A percentile compares a stretch with the other conserved stretches of the same genome.
Evolutionary conservation across 2,797 vertebrate genomes (phyloP).

Genomic region (Catharus ustulatus): DNA sequence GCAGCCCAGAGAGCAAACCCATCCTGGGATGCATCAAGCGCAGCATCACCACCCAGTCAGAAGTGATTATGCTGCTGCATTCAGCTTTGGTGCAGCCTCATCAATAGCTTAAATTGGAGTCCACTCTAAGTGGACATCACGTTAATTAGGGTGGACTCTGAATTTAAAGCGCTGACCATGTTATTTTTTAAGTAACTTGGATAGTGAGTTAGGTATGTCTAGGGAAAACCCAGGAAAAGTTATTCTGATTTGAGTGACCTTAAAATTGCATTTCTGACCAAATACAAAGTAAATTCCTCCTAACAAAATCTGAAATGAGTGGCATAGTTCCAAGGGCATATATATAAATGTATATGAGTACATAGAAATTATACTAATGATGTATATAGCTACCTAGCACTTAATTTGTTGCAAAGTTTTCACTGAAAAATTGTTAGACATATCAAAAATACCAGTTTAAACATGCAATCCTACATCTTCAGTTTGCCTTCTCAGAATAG

Average conservation of each 20-base stretch:
- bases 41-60: fast-evolving
- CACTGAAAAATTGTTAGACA: neutral
- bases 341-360: neutral
- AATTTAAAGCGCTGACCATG: neutral
- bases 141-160: neutral
- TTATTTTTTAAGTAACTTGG: neutral
- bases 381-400: neutral
- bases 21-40: fast-evolving
- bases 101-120: neutral
- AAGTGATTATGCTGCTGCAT: neutral
- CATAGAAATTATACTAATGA: neutral
- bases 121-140: fast-evolving
- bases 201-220: neutral
- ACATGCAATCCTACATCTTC: neutral
- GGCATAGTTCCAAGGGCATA: neutral
- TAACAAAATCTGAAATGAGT: neutral
- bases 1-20: neutral
- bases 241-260: neutral
- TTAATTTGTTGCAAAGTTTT: neutral
- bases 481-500: neutral
- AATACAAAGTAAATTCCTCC: neutral
- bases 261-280: neutral
- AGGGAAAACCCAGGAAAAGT: neutral
- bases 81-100: neutral
- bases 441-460: neutral